A percentile compares a stretch with the other conserved stretches of the same genome.
Conservation (phyloP, 1,140 invertebrate species). For the Drosophila simulans region DNA sequence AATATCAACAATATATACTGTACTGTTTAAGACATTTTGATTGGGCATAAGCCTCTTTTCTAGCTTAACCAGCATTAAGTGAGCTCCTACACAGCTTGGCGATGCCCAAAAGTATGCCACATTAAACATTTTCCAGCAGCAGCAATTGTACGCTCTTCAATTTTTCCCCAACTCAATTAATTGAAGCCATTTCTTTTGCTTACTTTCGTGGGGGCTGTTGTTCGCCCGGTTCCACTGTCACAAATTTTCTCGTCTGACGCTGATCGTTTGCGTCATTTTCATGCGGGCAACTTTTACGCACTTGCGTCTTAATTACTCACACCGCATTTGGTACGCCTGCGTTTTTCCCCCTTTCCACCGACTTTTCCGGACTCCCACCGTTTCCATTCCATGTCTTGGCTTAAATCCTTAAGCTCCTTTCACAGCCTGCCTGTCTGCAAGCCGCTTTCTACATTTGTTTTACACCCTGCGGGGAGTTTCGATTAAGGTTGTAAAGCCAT, state of each 20-base stretch:
- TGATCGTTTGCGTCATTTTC: constrained; percentile 50
- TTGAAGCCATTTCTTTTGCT: constrained; percentile 61
- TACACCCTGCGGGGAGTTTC: constrained; percentile 1
- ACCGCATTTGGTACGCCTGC: constrained; percentile 23
- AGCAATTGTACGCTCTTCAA: constrained; percentile 3
- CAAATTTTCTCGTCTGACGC: constrained; percentile 25
- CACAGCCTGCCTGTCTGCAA: constrained; percentile 34
- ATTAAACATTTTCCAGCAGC: constrained; percentile 11
- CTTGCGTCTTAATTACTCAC: constrained; percentile 71
- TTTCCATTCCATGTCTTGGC: constrained; percentile 31
- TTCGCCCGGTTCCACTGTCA: too few relatives aligned
- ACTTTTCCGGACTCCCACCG: background rate
- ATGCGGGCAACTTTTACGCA: constrained; percentile 62
- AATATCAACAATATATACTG: constrained; percentile 18
- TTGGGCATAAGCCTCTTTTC: constrained; percentile 24
- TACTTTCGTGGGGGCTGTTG: constrained; percentile 4
- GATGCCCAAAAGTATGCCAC: constrained; percentile 53
- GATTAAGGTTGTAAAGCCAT: constrained; percentile 2
- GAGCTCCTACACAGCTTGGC: background rate
- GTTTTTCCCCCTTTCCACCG: background rate
- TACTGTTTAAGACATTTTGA: constrained; percentile 18
- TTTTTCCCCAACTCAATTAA: constrained; percentile 60
- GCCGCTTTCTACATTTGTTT: constrained; percentile 4
- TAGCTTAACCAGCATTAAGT: constrained; percentile 7
- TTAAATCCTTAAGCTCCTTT: constrained; percentile 69